Base-by-base conservation (phyloP, 2,797 vertebrate species). In the Sphenopsis melanotis region DNA sequence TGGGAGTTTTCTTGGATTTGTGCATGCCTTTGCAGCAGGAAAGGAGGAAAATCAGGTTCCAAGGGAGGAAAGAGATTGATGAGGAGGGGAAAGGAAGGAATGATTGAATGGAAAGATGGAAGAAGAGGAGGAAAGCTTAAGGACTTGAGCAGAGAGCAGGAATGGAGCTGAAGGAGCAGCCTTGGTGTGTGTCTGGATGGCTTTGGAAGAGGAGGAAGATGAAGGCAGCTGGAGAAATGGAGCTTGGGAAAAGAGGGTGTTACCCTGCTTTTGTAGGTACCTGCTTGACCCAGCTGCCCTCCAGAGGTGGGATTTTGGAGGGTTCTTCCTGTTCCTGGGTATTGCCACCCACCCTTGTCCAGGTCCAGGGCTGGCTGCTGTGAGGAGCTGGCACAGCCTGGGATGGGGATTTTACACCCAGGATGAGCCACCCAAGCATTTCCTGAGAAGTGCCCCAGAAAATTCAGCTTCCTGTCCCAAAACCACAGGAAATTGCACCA, bases 231-330 rank as follows among this genome's bases (percentile, higher is more conserved):
- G 86, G 29, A 42, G 46, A 47, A 70, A 47, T 2, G 13, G 56
- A 39, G 42, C 9, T 0, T 12, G 15, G 49, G 66, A 27, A 19
- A 14, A 5, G 24, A 13, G 8, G 15, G 3, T 0, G 8, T 49
- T 47, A 26, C 1, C 47, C 34, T 69, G 32, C 41, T 56, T 47
- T 55, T 55, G 34, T 36, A 32, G 49, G 34, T 20, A 12, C 41
- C 83, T 61, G 36, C 30, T 23, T 61, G 41, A 19, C 41, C 49
- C 56, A 49, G 0, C 41, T 63, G 32, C 47, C 56, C 26, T 55
- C 56, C 72, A 47, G 64, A 41, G 74, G 41, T 21, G 72, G 34
- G 2, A 78, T 55, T 78, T 61, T 26, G 64, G 64, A 41, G 56
- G 7, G 9, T 34, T 30, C 30, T 17, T 46, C 47, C 30, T 11